These are phyloP conservation scores for Lutjanus erythropterus DNA, from an alignment of 2,113 vertebrate genomes.

Conservation along the genomic window DNA sequence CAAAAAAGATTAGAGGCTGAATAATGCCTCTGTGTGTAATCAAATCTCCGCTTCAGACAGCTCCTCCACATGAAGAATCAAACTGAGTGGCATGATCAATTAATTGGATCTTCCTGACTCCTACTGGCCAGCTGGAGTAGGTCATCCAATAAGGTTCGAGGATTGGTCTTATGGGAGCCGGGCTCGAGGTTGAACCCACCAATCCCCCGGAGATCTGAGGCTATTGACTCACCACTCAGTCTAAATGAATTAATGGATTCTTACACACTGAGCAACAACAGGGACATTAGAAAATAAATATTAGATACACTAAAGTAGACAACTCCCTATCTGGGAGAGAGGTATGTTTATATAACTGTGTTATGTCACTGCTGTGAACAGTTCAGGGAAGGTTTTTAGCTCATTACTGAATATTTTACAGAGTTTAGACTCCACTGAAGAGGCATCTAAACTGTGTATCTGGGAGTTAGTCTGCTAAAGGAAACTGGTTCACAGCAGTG, in stretches of 20 bases:
- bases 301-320: not conserved
- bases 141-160: conserved; percentile 36
- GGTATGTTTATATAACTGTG: conserved; percentile 35
- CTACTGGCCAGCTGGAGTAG: conserved; percentile 22
- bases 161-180: conserved; percentile 11
- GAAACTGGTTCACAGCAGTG: conserved; percentile 19
- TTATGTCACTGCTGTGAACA: conserved; percentile 18
- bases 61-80: conserved; percentile 26
- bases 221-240: conserved; percentile 22
- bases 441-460: not conserved
- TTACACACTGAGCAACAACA: not conserved
- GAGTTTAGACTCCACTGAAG: conserved; percentile 11
- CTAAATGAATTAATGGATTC: conserved; percentile 2
- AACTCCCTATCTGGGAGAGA: not conserved
- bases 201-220: conserved; percentile 4
- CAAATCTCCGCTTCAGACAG: conserved; percentile 18
- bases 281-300: conserved; percentile 11
- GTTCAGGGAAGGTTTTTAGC: conserved; percentile 24
- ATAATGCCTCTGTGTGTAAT: conserved; percentile 18
- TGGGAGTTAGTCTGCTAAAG: not conserved
- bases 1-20: conserved; percentile 32
- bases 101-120: conserved; percentile 7
- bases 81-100: conserved; percentile 44
- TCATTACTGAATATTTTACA: conserved; percentile 45
- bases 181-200: conserved; percentile 31